These are phyloP conservation scores for Ophion slaviceki DNA, from an alignment of 2,888 invertebrate genomes.

Conservation along the genomic window DNA sequence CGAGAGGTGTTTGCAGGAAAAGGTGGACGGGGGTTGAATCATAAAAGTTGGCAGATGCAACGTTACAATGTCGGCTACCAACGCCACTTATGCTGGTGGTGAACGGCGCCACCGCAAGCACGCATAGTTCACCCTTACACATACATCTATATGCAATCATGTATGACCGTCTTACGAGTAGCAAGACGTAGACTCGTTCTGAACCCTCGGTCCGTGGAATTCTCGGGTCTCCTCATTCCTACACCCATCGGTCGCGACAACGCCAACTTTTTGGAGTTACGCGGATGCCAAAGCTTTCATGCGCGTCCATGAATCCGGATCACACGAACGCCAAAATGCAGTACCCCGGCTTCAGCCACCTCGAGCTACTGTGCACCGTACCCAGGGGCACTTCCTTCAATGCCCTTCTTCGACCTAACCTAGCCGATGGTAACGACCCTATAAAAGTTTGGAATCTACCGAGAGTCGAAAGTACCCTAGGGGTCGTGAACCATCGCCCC, in stretches of 20 bases:
- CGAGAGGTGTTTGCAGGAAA: background rate
- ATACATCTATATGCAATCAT: background rate
- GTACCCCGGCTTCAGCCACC: conserved; percentile 14
- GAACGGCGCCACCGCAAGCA: conserved; percentile 53
- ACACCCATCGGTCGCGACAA: background rate
- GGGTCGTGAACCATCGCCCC: conserved; percentile 45
- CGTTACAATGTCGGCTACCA: conserved; percentile 31
- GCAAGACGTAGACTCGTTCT: conserved; percentile 20
- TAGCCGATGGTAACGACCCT: conserved; percentile 79
- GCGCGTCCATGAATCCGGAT: conserved; percentile 47
- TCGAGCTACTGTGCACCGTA: conserved; percentile 12
- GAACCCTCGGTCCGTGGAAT: background rate
- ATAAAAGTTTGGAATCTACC: conserved; percentile 79
- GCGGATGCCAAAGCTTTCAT: conserved; percentile 40
- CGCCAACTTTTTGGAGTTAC: conserved; percentile 30
- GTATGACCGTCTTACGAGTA: conserved; percentile 7
- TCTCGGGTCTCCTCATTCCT: conserved; percentile 17
- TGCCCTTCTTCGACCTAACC: conserved; percentile 73
- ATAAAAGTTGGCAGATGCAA: conserved; percentile 67
- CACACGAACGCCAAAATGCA: conserved; percentile 67
- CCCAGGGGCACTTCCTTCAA: conserved; percentile 44
- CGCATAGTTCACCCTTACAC: conserved; percentile 19
- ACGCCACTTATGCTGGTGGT: conserved; percentile 13
- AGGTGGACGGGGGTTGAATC: conserved; percentile 48
- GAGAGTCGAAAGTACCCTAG: conserved; percentile 64